Evolutionary conservation across 2,888 invertebrate genomes (phyloP), one percentile per base, ranked within the genome.

Genomic region (Ophioninae sp.): DNA sequence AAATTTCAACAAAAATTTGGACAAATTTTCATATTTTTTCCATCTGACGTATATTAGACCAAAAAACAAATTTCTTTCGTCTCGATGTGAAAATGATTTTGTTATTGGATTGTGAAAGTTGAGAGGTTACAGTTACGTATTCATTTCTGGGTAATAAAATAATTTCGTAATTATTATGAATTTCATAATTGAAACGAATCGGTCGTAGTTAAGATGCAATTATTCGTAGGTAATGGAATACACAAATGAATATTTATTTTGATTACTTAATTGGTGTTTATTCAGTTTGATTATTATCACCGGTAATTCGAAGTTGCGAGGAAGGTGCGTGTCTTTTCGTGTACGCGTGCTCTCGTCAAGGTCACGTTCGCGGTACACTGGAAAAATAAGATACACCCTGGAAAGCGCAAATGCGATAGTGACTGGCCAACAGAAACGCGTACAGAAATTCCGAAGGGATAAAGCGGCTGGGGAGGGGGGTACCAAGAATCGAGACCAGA

Each of bases 401-500:
- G 17, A n/a, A 17, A 10, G 65, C 30, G 37, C 37, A 37, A 64
- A 30, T 37, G 23, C 41, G 65, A 41, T 67, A 67, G 37, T 41
- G 39, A 41, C 41, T 20, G 20, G 37, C 22, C 20, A n/a, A 22
- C 22, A 10, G 39, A 67, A 41, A 20, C 41, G 37, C 56, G 56
- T 56, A 56, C n/a, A 59, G 30, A 69, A 56, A 69, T 71, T 30
- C 58, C 58, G n/a, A 72, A 61, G 72, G 30, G 22, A 76, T 10
- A 56, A 58, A 61, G 23, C 17, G 64, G 6, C n/a, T 3, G 23
- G 9, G 22, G 59, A 59, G 59, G 9, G 10, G 39, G n/a, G 39
- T 13, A 44, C 39, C 10, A 61, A 68, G 65, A 44, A 76, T 63
- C 22, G 58, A 77, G 65, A 68, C 44, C 17, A 41, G 51, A 76